These are phyloP conservation scores for Xenopus borealis DNA, from an alignment of 2,113 vertebrate species.

Conservation along the genomic window DNA sequence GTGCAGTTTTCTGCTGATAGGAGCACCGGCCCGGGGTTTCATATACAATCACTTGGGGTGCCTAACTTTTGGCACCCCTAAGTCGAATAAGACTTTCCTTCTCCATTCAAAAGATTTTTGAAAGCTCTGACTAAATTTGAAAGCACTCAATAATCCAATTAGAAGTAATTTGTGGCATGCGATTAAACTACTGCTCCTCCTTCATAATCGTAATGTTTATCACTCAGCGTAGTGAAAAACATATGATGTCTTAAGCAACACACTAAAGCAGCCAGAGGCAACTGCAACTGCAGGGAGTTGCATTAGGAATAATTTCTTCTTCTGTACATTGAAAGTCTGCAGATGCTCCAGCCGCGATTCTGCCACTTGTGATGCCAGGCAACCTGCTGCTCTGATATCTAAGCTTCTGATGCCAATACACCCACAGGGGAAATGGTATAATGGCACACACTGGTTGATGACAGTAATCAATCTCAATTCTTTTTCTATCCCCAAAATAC, in stretches of 20 bases:
- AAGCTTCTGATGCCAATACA: constrained; percentile 36
- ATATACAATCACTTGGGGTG: too few species aligned
- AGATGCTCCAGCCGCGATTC: constrained; percentile 35
- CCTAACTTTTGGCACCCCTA: too few species aligned
- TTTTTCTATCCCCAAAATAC: constrained; percentile 44
- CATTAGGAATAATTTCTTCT: constrained; percentile 15
- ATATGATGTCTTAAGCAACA: constrained; percentile 19
- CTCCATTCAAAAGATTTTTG: too few species aligned
- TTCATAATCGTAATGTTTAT: constrained; percentile 26
- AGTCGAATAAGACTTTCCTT: too few species aligned
- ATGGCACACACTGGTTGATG: constrained; percentile 44
- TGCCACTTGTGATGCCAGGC: constrained; percentile 41
- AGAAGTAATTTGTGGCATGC: constrained; percentile 24
- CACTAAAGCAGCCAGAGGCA: constrained; percentile 29
- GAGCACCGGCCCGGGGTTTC: too few species aligned
- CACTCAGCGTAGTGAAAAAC: constrained; percentile 18
- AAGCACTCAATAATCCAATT: constrained; percentile 14
- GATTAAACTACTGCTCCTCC: constrained; percentile 12
- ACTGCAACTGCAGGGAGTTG: constrained; percentile 9
- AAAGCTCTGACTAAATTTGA: too few species aligned
- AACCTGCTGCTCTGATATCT: constrained; percentile 43
- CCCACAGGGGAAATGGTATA: constrained; percentile 43
- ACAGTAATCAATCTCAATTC: constrained; percentile 46
- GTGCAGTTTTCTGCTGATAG: too few species aligned
- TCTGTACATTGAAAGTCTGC: constrained; percentile 30